Percentiles rank a stretch among this genome's conserved stretches.
Evolutionary conservation across 2,888 invertebrate species (phyloP).

Genomic region (Gastrophysa polygoni): DNA sequence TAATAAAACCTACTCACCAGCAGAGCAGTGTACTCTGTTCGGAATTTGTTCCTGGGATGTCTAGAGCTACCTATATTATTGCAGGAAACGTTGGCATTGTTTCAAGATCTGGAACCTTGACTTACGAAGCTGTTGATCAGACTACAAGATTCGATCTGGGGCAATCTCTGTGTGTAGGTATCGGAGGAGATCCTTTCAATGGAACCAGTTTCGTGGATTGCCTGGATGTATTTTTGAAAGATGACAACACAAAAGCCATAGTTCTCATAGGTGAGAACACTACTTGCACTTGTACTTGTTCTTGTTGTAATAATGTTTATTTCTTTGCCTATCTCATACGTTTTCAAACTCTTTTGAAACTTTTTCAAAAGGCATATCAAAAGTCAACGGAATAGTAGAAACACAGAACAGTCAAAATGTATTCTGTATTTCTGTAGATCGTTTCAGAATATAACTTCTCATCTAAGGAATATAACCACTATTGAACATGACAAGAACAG

Average conservation of each 20-base stretch:
- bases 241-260: constrained; percentile 92
- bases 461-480: too few relatives aligned
- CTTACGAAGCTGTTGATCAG: constrained; percentile 79
- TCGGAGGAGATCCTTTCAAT: constrained; percentile 62
- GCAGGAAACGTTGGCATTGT: constrained; percentile 65
- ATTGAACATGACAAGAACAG: too few relatives aligned
- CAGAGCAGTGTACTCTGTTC: too few relatives aligned
- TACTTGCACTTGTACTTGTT: too few relatives aligned
- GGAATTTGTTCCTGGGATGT: background rate
- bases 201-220: constrained; percentile 84
- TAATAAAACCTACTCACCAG: background rate
- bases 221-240: constrained; percentile 88
- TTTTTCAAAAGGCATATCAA: too few relatives aligned
- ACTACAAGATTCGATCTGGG: constrained; percentile 78
- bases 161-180: constrained; percentile 85
- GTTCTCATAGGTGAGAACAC: constrained; percentile 87
- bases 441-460: too few relatives aligned
- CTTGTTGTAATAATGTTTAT: too few relatives aligned
- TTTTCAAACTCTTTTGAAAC: too few relatives aligned
- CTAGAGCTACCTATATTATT: constrained; percentile 4
- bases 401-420: too few relatives aligned
- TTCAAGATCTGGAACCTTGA: constrained; percentile 66
- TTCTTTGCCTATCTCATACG: too few relatives aligned
- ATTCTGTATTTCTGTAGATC: too few relatives aligned
- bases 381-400: too few relatives aligned